These are phyloP conservation scores for Tipula unca DNA, from an alignment of 2,888 invertebrate genomes.

Conservation along the genomic window DNA sequence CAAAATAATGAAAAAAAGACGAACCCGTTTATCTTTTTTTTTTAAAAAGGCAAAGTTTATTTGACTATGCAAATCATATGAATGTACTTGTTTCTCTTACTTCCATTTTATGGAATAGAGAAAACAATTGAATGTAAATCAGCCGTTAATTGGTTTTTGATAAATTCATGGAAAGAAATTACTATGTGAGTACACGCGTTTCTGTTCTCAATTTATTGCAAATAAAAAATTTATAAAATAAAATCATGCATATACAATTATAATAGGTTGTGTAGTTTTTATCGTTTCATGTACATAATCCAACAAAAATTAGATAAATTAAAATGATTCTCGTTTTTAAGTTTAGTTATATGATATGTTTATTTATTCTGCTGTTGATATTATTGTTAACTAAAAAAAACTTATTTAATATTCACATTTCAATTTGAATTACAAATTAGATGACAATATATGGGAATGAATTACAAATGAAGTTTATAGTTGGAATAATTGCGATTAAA, in stretches of 20 bases:
- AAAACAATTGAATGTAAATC: no score
- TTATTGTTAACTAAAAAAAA: neutral
- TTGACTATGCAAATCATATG: no score
- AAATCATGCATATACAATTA: neutral
- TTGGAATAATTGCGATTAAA: neutral
- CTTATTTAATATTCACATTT: neutral
- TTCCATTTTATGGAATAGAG: no score
- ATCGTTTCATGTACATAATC: neutral
- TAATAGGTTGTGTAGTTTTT: neutral
- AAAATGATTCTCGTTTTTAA: neutral
- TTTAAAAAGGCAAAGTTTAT: no score
- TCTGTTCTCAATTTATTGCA: neutral
- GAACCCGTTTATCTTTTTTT: no score
- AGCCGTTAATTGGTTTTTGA: neutral
- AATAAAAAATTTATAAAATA: neutral
- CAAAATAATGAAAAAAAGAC: no score
- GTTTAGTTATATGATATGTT: neutral
- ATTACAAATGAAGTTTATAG: neutral
- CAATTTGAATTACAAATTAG: neutral
- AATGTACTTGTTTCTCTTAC: no score
- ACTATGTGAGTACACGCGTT: neutral
- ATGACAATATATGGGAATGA: neutral
- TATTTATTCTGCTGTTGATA: neutral
- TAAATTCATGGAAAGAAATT: neutral
- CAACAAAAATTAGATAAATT: neutral